Conservation (phyloP, 2,797 vertebrate genomes). For the Hozukius guyotensis region DNA sequence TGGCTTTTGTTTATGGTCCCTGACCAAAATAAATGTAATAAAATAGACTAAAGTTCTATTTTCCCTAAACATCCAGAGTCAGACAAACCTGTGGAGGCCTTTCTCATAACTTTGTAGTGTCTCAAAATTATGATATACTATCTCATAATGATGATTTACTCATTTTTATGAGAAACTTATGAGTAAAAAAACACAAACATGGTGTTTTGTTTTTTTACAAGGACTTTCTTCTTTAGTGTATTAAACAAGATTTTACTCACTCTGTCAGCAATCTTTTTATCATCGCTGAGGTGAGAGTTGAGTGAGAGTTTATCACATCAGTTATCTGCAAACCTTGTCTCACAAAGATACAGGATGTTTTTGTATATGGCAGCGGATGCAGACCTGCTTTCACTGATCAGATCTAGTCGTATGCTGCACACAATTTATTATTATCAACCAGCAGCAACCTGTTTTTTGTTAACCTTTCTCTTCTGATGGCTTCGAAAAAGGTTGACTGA, state of each 20-base stretch:
- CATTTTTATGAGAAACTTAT: background rate
- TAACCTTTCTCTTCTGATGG: background rate
- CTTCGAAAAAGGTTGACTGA: background rate
- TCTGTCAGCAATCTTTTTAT: too few species aligned
- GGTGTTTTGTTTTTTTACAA: too few species aligned
- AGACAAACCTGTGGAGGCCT: background rate
- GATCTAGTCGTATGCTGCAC: background rate
- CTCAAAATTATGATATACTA: background rate
- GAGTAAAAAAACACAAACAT: background rate
- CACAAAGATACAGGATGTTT: background rate
- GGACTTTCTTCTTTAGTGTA: too few species aligned
- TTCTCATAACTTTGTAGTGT: background rate
- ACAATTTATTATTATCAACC: too few species aligned
- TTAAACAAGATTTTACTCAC: too few species aligned
- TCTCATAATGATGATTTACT: background rate
- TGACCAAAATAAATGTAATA: too few species aligned
- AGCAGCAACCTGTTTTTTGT: background rate
- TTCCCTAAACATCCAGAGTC: background rate
- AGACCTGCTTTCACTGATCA: background rate
- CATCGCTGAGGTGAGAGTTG: too few species aligned
- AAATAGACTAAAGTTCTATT: too few species aligned
- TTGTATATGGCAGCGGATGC: background rate
- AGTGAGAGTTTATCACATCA: too few species aligned
- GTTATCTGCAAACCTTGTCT: too few species aligned
- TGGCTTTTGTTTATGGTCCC: too few species aligned